Base-by-base conservation (phyloP, 2,888 invertebrate genomes). In the Cryptophagus acutangulus region DNA sequence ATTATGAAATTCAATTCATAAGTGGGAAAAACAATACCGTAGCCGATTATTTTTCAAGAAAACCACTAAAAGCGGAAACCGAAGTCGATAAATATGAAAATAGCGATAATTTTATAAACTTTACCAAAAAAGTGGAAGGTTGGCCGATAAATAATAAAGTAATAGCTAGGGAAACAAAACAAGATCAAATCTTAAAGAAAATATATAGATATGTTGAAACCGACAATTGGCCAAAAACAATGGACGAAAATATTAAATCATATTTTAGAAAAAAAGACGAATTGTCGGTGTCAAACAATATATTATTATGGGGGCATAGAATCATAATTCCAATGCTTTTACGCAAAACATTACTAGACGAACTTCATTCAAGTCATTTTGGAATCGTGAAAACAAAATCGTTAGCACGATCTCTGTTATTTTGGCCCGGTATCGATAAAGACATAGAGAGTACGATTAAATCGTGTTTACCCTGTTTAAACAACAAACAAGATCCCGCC, bases 1-100 rank as follows among this genome's bases (percentile, higher is more conserved):
- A 31, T 5, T 48, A 40, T 36, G 26, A 30, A n/a, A 43, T 48
- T 5, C 20, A 38, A 28, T 34, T 45, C 29, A 31, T 48, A 5
- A 45, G 34, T 17, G 45, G 45, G n/a, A 24, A 10, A 9, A 20
- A 40, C 2, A 48, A 48, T 29, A 6, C 17, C 9, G 38, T 43
- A 8, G 45, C 45, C 1, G 45, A 43, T 26, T 39, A 25, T 12
- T 25, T 45, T 16, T 39, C 39, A 5, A 34, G 45, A 31, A 16
- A 30, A 15, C 42, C 45, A 6, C 10, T 43, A 3, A n/a, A n/a
- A n/a, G n/a, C n/a, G n/a, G 13, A 40, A 26, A 14, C 4, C 6
- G 12, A 40, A 8, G 38, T n/a, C 18, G 2, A 24, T 8, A n/a
- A 18, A 2, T 18, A 38, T 20, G 4, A 18, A 15, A 10, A 8